phyloP scores from a whole-genome alignment of 2,888 invertebrate genomes.

The Dorcus hopei region DNA sequence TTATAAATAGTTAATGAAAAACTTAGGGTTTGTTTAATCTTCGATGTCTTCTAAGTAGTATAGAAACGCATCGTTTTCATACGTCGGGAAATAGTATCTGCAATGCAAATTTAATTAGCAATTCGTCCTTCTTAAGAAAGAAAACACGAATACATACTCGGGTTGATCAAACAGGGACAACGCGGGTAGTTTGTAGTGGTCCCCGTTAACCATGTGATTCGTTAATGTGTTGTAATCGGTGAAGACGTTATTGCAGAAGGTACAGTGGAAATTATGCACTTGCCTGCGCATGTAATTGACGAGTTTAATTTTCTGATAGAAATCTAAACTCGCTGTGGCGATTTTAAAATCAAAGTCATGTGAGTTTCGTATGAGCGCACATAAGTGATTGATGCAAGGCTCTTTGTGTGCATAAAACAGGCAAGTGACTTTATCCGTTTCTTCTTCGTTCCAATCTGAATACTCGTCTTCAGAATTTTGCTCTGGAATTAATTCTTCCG shows the following conservation, averaged over 20 bases:
- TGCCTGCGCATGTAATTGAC: slow-evolving; percentile 87
- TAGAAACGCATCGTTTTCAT: slow-evolving; percentile 88
- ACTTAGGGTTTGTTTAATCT: slow-evolving; percentile 31
- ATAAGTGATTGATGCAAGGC: slow-evolving; percentile 59
- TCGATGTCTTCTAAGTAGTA: slow-evolving; percentile 75
- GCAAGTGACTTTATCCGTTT: slow-evolving; percentile 65
- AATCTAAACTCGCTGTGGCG: slow-evolving; percentile 61
- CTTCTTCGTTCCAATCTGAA: slow-evolving; percentile 85
- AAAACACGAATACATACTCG: slow-evolving; percentile 50
- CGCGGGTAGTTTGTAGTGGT: slow-evolving; percentile 64
- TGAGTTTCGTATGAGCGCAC: slow-evolving; percentile 70
- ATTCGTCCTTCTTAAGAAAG: background rate
- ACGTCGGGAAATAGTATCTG: slow-evolving; percentile 82
- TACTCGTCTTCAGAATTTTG: slow-evolving; percentile 59
- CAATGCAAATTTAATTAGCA: background rate
- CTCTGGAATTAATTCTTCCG: slow-evolving; percentile 29
- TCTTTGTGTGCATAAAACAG: slow-evolving; percentile 73
- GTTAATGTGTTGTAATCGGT: slow-evolving; percentile 57
- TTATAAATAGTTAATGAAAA: slow-evolving; percentile 1
- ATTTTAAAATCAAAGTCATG: slow-evolving; percentile 76
- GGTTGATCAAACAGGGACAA: slow-evolving; percentile 76
- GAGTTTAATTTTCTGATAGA: slow-evolving; percentile 81
- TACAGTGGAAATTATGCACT: slow-evolving; percentile 69
- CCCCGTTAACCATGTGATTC: slow-evolving; percentile 64
- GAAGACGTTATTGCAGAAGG: slow-evolving; percentile 68